These are phyloP conservation scores for Amphiprion percula DNA, from an alignment of 2,113 vertebrate species.

Conservation along the genomic window DNA sequence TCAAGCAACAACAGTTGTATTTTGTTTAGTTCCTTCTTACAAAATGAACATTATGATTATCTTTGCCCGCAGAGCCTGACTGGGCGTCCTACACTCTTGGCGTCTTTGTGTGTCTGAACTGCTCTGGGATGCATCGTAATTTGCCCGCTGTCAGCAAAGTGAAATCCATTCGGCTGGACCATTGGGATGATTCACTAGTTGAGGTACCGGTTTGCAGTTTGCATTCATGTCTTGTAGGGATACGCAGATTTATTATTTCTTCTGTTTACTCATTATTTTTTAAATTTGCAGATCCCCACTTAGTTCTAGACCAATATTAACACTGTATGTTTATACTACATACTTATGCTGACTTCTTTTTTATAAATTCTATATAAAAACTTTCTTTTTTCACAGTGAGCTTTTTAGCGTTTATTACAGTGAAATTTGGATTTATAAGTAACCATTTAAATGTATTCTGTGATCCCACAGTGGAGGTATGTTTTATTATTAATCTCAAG, in stretches of 20 bases:
- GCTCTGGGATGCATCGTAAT: slow-evolving; percentile 93
- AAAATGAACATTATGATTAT: not conserved
- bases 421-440: too few relatives aligned
- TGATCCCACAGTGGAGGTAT: too few relatives aligned
- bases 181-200: slow-evolving; percentile 90
- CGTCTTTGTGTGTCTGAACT: slow-evolving; percentile 92
- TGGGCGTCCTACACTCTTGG: slow-evolving; percentile 94
- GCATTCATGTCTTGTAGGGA: not conserved
- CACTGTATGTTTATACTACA: too few relatives aligned
- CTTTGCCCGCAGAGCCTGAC: slow-evolving; percentile 86
- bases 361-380: too few relatives aligned
- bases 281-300: too few relatives aligned
- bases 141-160: slow-evolving; percentile 89
- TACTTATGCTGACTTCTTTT: not conserved
- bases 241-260: not conserved
- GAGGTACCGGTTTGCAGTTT: slow-evolving; percentile 85
- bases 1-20: not conserved
- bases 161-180: slow-evolving; percentile 92
- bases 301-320: too few relatives aligned
- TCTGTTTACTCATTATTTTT: too few relatives aligned
- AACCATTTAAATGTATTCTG: too few relatives aligned
- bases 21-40: not conserved
- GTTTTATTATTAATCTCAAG: too few relatives aligned
- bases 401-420: too few relatives aligned
- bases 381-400: too few relatives aligned